Evolutionary conservation across 2,888 invertebrate genomes (phyloP).

Genomic region (Andrena flavipes): DNA sequence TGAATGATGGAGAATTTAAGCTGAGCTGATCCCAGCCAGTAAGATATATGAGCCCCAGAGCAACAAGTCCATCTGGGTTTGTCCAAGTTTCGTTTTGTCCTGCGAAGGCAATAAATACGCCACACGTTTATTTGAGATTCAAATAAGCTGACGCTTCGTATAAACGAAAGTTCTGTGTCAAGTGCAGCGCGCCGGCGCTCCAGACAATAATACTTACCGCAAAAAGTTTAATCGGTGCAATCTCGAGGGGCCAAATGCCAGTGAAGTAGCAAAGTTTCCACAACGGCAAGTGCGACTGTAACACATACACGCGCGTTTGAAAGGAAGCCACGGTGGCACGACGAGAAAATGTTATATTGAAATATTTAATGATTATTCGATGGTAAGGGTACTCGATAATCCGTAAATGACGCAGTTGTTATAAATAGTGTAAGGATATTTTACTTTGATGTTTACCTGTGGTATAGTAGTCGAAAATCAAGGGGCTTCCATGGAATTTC

Average conservation of each 20-base stretch:
- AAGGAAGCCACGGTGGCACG: no score
- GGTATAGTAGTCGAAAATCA: no score
- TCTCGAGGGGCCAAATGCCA: constrained; percentile 4
- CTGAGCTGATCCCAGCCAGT: no score
- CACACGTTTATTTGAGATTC: constrained; percentile 53
- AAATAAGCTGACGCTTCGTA: constrained; percentile 45
- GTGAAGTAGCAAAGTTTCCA: neutral
- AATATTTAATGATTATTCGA: no score
- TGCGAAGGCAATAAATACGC: constrained; percentile 46
- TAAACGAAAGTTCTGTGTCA: constrained; percentile 53
- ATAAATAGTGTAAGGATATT: no score
- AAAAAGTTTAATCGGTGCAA: constrained; percentile 42
- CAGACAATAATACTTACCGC: constrained; percentile 30
- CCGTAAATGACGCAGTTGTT: no score
- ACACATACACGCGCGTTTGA: no score
- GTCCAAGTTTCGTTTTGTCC: constrained; percentile 22
- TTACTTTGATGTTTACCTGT: no score
- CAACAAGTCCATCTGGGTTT: constrained; percentile 48
- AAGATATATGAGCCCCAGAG: constrained; percentile 7
- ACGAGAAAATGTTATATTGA: no score
- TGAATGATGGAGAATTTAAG: no score
- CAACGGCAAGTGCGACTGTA: neutral
- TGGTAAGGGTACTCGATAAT: no score
- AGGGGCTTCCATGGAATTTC: no score
- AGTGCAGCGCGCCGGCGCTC: constrained; percentile 29